These are phyloP conservation scores for Aradophagus sp. DNA, from an alignment of 1,140 invertebrate genomes.

Conservation along the genomic window DNA sequence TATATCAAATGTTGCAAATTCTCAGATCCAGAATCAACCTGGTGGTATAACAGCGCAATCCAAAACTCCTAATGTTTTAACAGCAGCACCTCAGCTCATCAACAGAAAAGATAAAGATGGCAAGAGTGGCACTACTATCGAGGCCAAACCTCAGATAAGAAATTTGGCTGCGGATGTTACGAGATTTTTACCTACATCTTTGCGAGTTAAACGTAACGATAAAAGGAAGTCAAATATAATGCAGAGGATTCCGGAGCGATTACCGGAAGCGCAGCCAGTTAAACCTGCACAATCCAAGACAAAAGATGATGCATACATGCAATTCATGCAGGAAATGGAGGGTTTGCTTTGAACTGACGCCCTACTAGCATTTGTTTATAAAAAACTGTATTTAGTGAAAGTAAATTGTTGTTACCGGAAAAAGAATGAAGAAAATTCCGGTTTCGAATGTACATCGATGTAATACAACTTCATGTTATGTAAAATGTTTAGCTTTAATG, in stretches of 20 bases:
- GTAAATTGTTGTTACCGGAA: no score
- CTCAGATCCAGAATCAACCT: constrained; percentile 65
- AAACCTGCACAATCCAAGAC: constrained; percentile 76
- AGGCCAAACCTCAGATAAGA: constrained; percentile 95
- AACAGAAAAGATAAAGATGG: constrained; percentile 78
- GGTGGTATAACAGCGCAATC: constrained; percentile 61
- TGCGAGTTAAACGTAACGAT: constrained; percentile 91
- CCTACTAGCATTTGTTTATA: background rate
- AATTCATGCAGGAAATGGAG: constrained; percentile 99
- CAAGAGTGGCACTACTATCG: constrained; percentile 87
- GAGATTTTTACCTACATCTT: constrained; percentile 92
- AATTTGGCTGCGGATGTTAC: constrained; percentile 97
- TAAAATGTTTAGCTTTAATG: no score
- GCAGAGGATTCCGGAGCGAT: constrained; percentile 68
- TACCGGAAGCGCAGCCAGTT: constrained; percentile 69
- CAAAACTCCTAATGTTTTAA: constrained; percentile 84
- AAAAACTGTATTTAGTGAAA: no score
- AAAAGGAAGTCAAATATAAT: constrained; percentile 73
- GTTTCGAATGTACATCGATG: no score
- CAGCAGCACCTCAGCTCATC: constrained; percentile 88
- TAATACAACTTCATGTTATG: no score
- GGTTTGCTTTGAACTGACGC: constrained; percentile 82
- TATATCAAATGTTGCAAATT: constrained; percentile 60
- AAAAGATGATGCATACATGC: constrained; percentile 97
- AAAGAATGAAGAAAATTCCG: no score